These are phyloP conservation scores for Falco naumanni DNA, from an alignment of 2,797 vertebrate genomes.

Conservation along the genomic window DNA sequence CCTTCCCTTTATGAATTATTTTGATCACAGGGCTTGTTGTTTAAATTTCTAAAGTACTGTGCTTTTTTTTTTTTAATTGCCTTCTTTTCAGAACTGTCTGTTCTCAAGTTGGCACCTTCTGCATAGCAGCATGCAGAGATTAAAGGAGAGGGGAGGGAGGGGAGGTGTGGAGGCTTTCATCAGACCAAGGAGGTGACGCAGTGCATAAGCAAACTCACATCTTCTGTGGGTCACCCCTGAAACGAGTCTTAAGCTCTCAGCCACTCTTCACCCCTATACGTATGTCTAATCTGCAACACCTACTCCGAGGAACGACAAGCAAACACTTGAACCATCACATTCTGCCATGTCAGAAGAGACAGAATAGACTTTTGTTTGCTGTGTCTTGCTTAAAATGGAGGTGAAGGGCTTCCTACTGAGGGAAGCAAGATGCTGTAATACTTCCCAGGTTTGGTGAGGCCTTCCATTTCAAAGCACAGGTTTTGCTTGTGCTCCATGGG, in stretches of 20 bases:
- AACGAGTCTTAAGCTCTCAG: conserved; percentile 61
- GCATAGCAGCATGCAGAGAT: conserved; percentile 71
- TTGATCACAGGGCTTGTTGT: conserved; percentile 81
- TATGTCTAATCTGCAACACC: conserved; percentile 42
- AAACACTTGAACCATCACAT: conserved; percentile 30
- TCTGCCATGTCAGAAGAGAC: conserved; percentile 58
- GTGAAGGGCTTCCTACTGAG: conserved; percentile 65
- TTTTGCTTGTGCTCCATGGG: neutral
- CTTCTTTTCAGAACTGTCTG: conserved; percentile 80
- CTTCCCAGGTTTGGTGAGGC: conserved; percentile 37
- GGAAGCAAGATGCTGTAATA: conserved; percentile 41
- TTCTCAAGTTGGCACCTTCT: conserved; percentile 80
- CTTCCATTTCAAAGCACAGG: neutral
- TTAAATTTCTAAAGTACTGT: conserved; percentile 80
- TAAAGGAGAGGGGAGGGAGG: conserved; percentile 62
- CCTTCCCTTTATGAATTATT: conserved; percentile 85
- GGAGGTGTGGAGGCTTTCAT: conserved; percentile 59
- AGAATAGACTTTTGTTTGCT: conserved; percentile 64
- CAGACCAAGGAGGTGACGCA: conserved; percentile 46
- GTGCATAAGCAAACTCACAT: conserved; percentile 56
- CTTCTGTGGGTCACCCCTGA: conserved; percentile 62
- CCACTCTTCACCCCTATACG: conserved; percentile 1
- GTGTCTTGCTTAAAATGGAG: conserved; percentile 73
- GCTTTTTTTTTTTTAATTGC: conserved; percentile 77
- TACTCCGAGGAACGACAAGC: conserved; percentile 34